Conservation (phyloP, 2,113 vertebrate species). For the Saiga tatarica region DNA sequence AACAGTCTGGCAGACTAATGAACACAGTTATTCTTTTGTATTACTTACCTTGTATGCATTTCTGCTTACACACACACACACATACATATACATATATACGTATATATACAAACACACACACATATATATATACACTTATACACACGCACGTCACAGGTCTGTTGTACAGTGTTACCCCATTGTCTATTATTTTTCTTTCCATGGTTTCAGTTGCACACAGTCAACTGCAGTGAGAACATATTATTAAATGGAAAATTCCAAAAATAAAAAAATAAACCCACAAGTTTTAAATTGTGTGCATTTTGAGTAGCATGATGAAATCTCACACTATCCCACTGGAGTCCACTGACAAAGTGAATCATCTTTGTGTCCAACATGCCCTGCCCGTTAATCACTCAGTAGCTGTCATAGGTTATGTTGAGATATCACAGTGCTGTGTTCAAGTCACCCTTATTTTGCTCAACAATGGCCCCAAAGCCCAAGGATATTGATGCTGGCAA, state of each 20-base stretch:
- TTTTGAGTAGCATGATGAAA: background rate
- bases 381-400: background rate
- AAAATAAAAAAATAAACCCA: background rate
- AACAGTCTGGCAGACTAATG: background rate
- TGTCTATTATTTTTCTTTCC: background rate
- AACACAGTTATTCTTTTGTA: background rate
- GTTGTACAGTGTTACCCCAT: background rate
- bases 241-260: background rate
- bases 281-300: background rate
- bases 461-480: background rate
- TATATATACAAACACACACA: background rate
- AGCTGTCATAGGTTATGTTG: background rate
- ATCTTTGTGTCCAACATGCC: background rate
- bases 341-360: background rate
- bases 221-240: background rate
- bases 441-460: background rate
- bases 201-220: background rate
- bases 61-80: background rate
- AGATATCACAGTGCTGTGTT: background rate
- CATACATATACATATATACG: rapidly evolving
- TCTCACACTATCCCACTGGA: background rate
- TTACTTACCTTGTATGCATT: background rate
- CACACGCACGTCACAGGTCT: background rate
- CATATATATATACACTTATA: too few species aligned
- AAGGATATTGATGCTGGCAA: background rate